Evolutionary conservation across 2,888 invertebrate species (phyloP), one percentile per base, ranked within the genome.

Genomic region (Epistrophe grossulariae): DNA sequence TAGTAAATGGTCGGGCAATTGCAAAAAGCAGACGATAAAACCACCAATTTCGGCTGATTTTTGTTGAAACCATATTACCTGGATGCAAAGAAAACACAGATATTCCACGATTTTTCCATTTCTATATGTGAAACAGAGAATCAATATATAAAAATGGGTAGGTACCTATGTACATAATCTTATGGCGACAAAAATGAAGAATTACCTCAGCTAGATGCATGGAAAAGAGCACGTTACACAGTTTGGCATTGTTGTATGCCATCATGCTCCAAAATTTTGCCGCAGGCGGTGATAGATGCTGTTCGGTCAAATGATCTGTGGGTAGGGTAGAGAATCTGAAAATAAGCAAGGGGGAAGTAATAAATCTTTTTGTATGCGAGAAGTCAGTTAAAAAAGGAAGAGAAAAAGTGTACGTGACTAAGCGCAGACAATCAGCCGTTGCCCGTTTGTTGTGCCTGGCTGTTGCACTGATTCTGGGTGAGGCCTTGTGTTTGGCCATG

Each of bases 1-100:
- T 99, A 0, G 99, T 98, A 92, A 99, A 99, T 9, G 99, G 99
- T 77, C 98, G 94, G 13, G 96, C 97, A 1, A 98, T 43, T n/a
- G 95, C 94, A 91, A 97, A 98, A 0, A 97, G 91, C 0, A 98
- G 89, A 89, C 96, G 94, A 91, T 96, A 97, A 24, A 97, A 90
- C 97, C 98, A 98, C 96, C 97, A 98, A 90, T 97, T 94, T 66
- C 97, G 94, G 62, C 95, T 93, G 9, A 99, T 74, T 88, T 95
- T 94, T 0, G 98, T 95, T 81, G 94, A 96, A 15, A 99, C 96
- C 96, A 99, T 95, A 91, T 98, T 99, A 4, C 98, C 98, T 2
- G 98, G 98, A 93, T 98, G 98, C 9, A 98, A 93, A 3, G 96
- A 95, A 91, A 97, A 97, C 2, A 96, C 96, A 31, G 94, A 94